phyloP scores from a whole-genome alignment of 2,113 vertebrate genomes.

The Cynoglossus semilaevis region DNA sequence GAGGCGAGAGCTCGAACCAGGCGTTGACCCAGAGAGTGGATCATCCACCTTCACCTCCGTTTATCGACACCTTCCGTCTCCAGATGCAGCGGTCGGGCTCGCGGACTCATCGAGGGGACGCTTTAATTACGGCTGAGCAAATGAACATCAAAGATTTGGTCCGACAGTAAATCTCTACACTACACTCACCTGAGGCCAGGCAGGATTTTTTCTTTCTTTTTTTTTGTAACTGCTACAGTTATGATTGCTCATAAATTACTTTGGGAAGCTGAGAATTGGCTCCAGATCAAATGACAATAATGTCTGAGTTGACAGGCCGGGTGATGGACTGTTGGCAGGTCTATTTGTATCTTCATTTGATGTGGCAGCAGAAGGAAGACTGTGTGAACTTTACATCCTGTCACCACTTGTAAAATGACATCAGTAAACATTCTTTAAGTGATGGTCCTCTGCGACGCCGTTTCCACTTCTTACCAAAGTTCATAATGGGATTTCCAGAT shows the following conservation, averaged over 20 bases:
- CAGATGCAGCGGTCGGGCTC: background rate
- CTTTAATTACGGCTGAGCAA: background rate
- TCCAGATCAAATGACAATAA: conserved; percentile 48
- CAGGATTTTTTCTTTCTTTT: conserved; percentile 14
- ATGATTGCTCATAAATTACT: conserved; percentile 45
- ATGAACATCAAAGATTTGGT: conserved; percentile 33
- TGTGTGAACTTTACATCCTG: conserved; percentile 28
- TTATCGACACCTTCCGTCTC: background rate
- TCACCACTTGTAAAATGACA: conserved; percentile 21
- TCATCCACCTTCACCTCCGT: no score
- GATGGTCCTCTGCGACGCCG: background rate
- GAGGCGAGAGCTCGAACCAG: no score
- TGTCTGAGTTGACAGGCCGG: conserved; percentile 31
- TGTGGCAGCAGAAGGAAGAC: conserved; percentile 28
- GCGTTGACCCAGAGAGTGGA: no score
- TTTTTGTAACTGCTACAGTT: conserved; percentile 21
- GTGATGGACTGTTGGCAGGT: conserved; percentile 38
- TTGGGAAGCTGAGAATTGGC: conserved; percentile 42
- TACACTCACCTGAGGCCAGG: conserved; percentile 25
- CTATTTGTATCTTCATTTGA: conserved; percentile 32
- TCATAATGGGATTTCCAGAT: background rate
- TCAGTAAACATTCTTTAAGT: conserved; percentile 1
- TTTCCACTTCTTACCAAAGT: background rate
- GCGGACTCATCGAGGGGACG: background rate
- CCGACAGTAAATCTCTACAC: conserved; percentile 1